phyloP scores from a whole-genome alignment of 2,888 invertebrate species.

The Machimus rusticus region DNA sequence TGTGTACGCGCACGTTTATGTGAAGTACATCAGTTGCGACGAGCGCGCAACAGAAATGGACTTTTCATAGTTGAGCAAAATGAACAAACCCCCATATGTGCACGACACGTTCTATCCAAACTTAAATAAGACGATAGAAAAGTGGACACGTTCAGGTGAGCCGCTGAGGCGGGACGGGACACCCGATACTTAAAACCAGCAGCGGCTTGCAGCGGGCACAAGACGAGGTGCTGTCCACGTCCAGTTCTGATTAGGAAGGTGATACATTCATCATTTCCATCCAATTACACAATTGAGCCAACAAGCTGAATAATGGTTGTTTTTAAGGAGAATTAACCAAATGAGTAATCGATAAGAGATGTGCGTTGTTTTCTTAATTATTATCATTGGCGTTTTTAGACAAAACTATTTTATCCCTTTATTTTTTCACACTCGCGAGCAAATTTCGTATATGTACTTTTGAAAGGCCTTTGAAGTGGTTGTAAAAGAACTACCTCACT shows the following conservation, averaged over 20 bases:
- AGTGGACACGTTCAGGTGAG: background rate
- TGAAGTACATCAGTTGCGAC: conserved; percentile 24
- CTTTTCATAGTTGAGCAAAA: background rate
- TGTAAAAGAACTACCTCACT: too few species aligned
- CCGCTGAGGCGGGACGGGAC: background rate
- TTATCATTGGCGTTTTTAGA: background rate
- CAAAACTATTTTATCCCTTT: background rate
- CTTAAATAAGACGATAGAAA: background rate
- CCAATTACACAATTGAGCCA: background rate
- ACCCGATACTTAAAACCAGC: background rate
- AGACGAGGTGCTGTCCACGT: background rate
- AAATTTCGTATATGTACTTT: background rate
- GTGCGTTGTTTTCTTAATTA: background rate
- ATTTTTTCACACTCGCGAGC: background rate
- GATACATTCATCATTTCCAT: conserved; percentile 2
- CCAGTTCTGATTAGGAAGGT: background rate
- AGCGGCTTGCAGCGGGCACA: background rate
- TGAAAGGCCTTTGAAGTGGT: background rate
- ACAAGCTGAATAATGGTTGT: background rate
- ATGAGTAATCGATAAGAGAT: background rate
- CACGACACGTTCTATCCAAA: background rate
- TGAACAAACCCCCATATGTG: conserved; percentile 8
- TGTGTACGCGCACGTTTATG: conserved; percentile 8
- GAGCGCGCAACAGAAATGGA: conserved; percentile 20
- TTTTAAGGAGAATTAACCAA: background rate